phyloP scores from a whole-genome alignment of 2,888 invertebrate genomes.

The Sinhomidia bicolor region DNA sequence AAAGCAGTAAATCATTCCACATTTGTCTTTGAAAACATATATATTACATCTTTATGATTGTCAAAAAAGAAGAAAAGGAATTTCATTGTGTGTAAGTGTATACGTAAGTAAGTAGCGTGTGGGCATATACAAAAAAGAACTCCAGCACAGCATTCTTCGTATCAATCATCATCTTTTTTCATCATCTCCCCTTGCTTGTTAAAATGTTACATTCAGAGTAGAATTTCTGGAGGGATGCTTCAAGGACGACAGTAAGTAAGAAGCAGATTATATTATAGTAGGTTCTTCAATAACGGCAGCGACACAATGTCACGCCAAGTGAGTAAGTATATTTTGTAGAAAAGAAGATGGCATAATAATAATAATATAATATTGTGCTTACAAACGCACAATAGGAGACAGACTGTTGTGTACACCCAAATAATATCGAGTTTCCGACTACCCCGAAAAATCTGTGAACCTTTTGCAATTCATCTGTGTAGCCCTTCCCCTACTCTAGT shows the following conservation, averaged over 20 bases:
- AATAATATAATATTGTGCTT: neutral
- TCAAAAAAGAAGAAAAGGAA: neutral
- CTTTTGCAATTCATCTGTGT: neutral
- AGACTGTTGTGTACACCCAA: neutral
- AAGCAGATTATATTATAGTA: neutral
- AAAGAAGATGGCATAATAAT: neutral
- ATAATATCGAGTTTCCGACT: neutral
- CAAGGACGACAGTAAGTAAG: no score
- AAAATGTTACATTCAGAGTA: slow-evolving; percentile 22
- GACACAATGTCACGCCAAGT: neutral
- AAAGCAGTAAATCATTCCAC: slow-evolving; percentile 61
- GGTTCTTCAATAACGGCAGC: neutral
- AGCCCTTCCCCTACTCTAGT: slow-evolving; percentile 5
- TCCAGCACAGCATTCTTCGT: slow-evolving; percentile 10
- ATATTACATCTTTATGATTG: slow-evolving; percentile 23
- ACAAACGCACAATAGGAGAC: neutral
- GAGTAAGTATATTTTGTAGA: neutral
- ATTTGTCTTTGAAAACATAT: slow-evolving; percentile 57
- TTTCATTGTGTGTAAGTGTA: neutral
- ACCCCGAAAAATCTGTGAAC: neutral
- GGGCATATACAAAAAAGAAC: no score
- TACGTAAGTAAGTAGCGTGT: neutral
- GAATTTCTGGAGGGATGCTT: neutral
- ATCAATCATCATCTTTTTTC: slow-evolving; percentile 64
- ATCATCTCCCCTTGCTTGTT: slow-evolving; percentile 32